phyloP scores from a whole-genome alignment of 2,797 vertebrate species.

The Pseudochirops corinnae region DNA sequence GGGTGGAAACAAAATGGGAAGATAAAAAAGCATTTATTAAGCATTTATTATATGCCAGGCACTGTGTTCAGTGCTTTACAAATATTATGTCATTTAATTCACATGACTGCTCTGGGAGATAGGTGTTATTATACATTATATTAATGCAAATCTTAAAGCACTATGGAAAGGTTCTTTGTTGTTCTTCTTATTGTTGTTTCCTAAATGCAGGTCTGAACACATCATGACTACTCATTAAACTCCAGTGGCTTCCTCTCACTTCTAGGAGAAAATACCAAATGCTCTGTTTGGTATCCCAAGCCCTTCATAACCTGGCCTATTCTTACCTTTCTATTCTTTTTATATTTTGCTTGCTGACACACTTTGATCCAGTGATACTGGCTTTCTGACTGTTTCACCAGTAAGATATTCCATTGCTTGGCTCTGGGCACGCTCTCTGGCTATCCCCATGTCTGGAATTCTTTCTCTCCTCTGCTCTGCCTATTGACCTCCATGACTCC shows the following conservation, averaged over 20 bases:
- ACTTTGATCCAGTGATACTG: neutral
- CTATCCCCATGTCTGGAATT: neutral
- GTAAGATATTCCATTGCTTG: neutral
- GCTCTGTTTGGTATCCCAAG: neutral
- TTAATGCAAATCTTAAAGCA: neutral
- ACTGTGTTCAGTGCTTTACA: neutral
- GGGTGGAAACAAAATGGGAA: neutral
- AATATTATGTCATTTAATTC: neutral
- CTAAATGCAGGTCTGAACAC: neutral
- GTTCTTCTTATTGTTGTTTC: neutral
- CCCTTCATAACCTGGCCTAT: neutral
- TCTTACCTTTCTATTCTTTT: neutral
- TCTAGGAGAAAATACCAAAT: neutral
- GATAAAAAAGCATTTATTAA: neutral
- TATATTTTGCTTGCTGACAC: neutral
- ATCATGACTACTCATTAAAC: neutral
- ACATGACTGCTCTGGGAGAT: neutral
- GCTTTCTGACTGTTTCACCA: neutral
- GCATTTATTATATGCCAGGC: neutral
- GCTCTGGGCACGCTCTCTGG: too few species aligned
- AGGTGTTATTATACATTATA: neutral
- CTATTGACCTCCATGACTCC: neutral
- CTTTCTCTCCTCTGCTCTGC: neutral
- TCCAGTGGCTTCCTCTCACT: neutral
- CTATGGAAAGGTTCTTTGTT: neutral